Conservation (phyloP, 1,140 invertebrate species). For the Drosophila virilis region DNA sequence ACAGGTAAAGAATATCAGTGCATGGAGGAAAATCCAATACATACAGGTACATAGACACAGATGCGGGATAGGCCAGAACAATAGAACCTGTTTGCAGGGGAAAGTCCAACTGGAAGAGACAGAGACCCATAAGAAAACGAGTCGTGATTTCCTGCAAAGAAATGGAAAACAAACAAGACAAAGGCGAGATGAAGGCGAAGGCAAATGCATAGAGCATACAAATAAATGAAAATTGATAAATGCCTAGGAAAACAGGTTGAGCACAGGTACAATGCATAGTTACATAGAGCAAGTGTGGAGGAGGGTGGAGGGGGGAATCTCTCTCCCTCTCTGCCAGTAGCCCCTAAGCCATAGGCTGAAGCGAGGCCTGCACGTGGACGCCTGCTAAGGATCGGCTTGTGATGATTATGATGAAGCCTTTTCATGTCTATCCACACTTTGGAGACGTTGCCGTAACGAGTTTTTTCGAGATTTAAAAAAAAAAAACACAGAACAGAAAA, state of each 20-base stretch:
- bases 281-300: slow-evolving; percentile 5
- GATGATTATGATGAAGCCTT: slow-evolving; percentile 68
- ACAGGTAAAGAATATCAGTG: slow-evolving; percentile 53
- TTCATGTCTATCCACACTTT: slow-evolving; percentile 65
- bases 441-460: slow-evolving; percentile 67
- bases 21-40: slow-evolving; percentile 73
- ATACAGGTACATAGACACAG: slow-evolving; percentile 37
- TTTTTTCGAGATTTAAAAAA: slow-evolving; percentile 33
- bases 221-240: slow-evolving; percentile 72
- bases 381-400: slow-evolving; percentile 17
- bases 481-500: neutral
- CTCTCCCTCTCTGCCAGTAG: slow-evolving; percentile 53
- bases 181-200: slow-evolving; percentile 17
- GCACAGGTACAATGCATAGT: slow-evolving; percentile 58
- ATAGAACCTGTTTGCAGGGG: slow-evolving; percentile 80
- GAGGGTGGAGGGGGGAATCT: neutral
- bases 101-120: slow-evolving; percentile 73
- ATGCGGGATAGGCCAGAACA: slow-evolving; percentile 33
- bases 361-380: slow-evolving; percentile 74
- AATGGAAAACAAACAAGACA: slow-evolving; percentile 71
- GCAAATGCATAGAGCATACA: slow-evolving; percentile 14
- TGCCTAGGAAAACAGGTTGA: slow-evolving; percentile 74
- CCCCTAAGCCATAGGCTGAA: slow-evolving; percentile 48
- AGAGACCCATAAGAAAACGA: slow-evolving; percentile 52
- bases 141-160: slow-evolving; percentile 76